Evolutionary conservation across 2,888 invertebrate species (phyloP).

Genomic region (Ennomos fuscantarius): DNA sequence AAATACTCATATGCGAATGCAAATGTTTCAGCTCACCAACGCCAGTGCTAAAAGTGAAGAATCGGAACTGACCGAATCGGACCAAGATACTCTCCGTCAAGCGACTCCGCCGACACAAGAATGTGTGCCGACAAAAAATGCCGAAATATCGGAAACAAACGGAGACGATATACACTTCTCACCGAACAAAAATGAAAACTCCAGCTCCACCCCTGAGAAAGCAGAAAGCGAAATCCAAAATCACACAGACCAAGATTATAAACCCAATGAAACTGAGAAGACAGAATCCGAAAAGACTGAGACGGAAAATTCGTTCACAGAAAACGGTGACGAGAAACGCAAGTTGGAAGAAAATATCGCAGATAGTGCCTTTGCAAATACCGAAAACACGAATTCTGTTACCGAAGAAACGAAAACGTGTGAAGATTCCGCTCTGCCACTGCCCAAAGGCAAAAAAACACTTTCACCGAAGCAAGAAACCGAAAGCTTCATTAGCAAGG

Average conservation of each 20-base stretch:
- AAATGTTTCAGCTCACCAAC: slow-evolving; percentile 66
- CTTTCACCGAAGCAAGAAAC: slow-evolving; percentile 45
- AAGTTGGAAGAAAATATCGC: slow-evolving; percentile 19
- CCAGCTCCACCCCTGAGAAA: slow-evolving; percentile 50
- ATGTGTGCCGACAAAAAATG: slow-evolving; percentile 23
- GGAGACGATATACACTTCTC: slow-evolving; percentile 33
- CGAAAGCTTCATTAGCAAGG: slow-evolving; percentile 50
- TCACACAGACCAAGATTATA: slow-evolving; percentile 1
- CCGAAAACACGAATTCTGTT: slow-evolving; percentile 17
- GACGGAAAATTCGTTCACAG: slow-evolving; percentile 6
- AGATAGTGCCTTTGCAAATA: slow-evolving; percentile 1
- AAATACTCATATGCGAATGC: too few relatives aligned
- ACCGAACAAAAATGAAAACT: slow-evolving; percentile 30
- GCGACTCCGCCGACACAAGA: slow-evolving; percentile 36
- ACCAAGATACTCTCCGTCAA: slow-evolving; percentile 52
- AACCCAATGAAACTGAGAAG: slow-evolving; percentile 6
- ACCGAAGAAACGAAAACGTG: slow-evolving; percentile 16
- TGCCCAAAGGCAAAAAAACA: slow-evolving; percentile 10
- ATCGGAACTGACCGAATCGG: slow-evolving; percentile 60
- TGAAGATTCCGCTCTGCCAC: slow-evolving; percentile 18
- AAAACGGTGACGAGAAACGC: slow-evolving; percentile 8
- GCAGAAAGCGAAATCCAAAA: slow-evolving; percentile 19
- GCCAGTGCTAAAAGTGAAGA: slow-evolving; percentile 63
- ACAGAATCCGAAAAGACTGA: slow-evolving; percentile 2
- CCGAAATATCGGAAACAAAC: slow-evolving; percentile 31